Base-by-base conservation (phyloP, 1,140 invertebrate genomes). In the Sitodiplosis mosellana region DNA sequence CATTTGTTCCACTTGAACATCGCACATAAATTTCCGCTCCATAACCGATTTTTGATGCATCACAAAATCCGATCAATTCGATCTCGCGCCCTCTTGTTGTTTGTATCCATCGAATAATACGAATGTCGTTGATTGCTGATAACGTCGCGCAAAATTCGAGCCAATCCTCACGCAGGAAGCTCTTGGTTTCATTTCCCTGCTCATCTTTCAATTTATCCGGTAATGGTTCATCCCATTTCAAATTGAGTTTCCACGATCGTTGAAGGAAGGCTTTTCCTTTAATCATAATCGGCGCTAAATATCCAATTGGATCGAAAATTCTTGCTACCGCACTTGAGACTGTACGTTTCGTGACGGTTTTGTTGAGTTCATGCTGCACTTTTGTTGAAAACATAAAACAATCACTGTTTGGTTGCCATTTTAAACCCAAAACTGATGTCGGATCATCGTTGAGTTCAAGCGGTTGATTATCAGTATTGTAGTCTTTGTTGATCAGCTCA, bases 201-300 rank as follows among this genome's bases (percentile, higher is more conserved):
- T 27, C 27, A 5, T 27, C 10, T 5, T 27, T 27, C 27, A 27
- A 27, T 27, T 27, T 27, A 17, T 47, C 34, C 41, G 61, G 57
- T 27, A 64, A n/a, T 19, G 33, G 12, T 42, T 60, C 56, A 53
- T 69, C 66, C 66, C 64, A 69, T 7, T 51, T 52, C 7, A 59
- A 18, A 8, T 54, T 49, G 18, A 4, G 8, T 43, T 46, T 46
- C 59, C 60, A 63, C 3, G 64, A 38, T 8, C 53, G 51, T 54
- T 66, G 57, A 18, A 66, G 55, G 4, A 67, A 43, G 12, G 65
- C 48, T 55, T 69, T 66, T 20, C 55, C 51, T 14, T 50, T 54
- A 15, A 65, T 56, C 10, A 52, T 54, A 1, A 63, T 21, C 6
- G 66, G 64, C 17, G 57, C 51, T n/a, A 67, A 41, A 46, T 59